phyloP scores from a whole-genome alignment of 2,797 vertebrate species.

The Centropyge bicolor region DNA sequence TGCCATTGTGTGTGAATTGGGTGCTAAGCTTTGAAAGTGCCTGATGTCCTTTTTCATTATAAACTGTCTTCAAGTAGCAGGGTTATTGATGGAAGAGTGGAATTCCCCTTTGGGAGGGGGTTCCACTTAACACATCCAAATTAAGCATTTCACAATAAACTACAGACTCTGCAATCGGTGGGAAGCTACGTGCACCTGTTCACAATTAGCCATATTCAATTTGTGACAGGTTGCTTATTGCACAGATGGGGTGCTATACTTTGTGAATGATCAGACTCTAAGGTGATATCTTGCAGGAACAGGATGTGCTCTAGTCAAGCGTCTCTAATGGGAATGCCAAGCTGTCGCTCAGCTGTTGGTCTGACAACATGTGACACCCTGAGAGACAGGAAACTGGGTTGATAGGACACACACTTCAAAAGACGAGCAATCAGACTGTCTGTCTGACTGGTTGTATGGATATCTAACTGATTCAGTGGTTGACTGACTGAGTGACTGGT shows the following conservation, averaged over 20 bases:
- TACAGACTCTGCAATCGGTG: neutral
- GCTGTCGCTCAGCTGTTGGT: constrained; percentile 58
- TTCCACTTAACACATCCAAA: constrained; percentile 1
- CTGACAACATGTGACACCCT: constrained; percentile 60
- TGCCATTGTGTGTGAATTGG: neutral
- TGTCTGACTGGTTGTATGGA: constrained; percentile 11
- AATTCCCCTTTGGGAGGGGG: neutral
- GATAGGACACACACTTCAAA: constrained; percentile 64
- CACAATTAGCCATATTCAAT: neutral
- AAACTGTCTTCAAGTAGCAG: neutral
- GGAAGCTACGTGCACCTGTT: constrained; percentile 3
- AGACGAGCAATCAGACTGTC: constrained; percentile 23
- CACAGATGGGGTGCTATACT: constrained; percentile 4
- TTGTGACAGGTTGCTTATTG: constrained; percentile 7
- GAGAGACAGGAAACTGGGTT: constrained; percentile 75
- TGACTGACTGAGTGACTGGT: constrained; percentile 35
- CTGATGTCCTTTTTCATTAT: neutral
- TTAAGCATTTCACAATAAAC: neutral
- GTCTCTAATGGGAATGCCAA: constrained; percentile 46
- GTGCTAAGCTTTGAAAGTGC: neutral
- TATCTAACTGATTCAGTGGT: constrained; percentile 14
- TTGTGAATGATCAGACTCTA: constrained; percentile 26
- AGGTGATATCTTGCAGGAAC: constrained; percentile 28
- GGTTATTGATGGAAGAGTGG: neutral
- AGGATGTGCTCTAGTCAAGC: constrained; percentile 30